Evolutionary conservation across 1,140 invertebrate species (phyloP), one percentile per base, ranked within the genome.

Genomic region (Scaptomyza pallida): DNA sequence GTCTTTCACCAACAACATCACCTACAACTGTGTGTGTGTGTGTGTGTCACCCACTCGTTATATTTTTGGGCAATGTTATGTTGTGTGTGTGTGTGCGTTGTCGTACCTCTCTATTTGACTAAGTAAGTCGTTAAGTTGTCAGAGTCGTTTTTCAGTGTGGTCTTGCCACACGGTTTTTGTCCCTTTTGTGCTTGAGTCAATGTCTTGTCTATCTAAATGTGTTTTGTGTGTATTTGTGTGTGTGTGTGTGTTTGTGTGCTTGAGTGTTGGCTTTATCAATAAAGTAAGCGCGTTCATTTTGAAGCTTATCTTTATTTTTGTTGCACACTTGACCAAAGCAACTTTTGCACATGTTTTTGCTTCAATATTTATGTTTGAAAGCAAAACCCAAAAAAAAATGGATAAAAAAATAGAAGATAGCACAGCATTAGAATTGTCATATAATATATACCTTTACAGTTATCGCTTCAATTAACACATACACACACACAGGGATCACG

Each of bases 111-210:
- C 47, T 57, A 47, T 85, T 85, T 77, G 80, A 75, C 72, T 86
- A 85, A 85, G 69, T 85, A 85, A 85, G 81, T 86, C 73, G 76
- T 85, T 86, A 86, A 77, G 81, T 85, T 86, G 74, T 81, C 81
- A 78, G 73, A 77, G 73, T 86, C 78, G 68, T 72, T 76, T 71
- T 55, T 82, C 65, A 51, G 41, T 69, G 57, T n/a, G 57, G 57
- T 47, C 57, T 35, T 13, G n/a, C n/a, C 41, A 16, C 10, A 17
- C 41, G 9, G n/a, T 63, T 33, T n/a, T 23, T 48, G 3, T 19
- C 52, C 45, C 40, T 45, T 21, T 26, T 35, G n/a, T 15, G 12
- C 23, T 2, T 30, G 6, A 3, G 10, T 54, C 50, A 13, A 8
- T 47, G 10, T 59, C 12, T 41, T 37, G 8, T 48, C 26, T 15